Evolutionary conservation across 2,888 invertebrate genomes (phyloP), one percentile per base, ranked within the genome.

Genomic region (Achlya flavicornis): DNA sequence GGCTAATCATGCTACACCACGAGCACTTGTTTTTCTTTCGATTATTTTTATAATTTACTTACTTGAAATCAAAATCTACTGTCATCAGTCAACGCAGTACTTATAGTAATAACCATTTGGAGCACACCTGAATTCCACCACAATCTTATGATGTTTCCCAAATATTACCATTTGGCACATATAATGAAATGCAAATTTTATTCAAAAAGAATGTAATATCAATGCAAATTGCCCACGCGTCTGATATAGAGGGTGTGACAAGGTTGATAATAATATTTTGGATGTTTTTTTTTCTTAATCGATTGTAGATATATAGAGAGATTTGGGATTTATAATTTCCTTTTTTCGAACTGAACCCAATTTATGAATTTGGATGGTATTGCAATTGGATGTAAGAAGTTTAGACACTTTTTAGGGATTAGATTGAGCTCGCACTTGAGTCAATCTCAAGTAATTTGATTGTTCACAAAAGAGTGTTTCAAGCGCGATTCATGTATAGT

Each of bases 181-280:
- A 60, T 63, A 66, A 69, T 66, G 66, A 67, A 67, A 73, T 73
- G 72, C 63, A 75, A 77, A 77, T 77, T 64, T 68, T 62, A 73
- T 73, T 70, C 72, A 61, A 65, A 63, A 75, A 74, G 72, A 75
- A 76, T 70, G 70, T 76, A 69, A 76, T 77, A 76, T 77, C 73
- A 74, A 81, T 81, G 81, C 72, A 81, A 81, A 81, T 79, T 72
- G 65, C 70, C 71, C 73, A 76, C 75, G 76, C 70, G 72, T 63
- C 69, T 63, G 64, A 67, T 64, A 63, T 62, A 59, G 59, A 35
- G 64, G 67, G 64, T 69, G 72, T 73, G 74, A 78, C 70, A 69
- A 68, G 76, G 66, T 70, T 71, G 63, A 66, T 63, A 69, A 66
- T 64, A 70, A 69, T 71, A 59, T 59, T 59, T 16, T 59, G 10